Evolutionary conservation across 2,888 invertebrate species (phyloP).

Genomic region (Drosophila buzzatii): DNA sequence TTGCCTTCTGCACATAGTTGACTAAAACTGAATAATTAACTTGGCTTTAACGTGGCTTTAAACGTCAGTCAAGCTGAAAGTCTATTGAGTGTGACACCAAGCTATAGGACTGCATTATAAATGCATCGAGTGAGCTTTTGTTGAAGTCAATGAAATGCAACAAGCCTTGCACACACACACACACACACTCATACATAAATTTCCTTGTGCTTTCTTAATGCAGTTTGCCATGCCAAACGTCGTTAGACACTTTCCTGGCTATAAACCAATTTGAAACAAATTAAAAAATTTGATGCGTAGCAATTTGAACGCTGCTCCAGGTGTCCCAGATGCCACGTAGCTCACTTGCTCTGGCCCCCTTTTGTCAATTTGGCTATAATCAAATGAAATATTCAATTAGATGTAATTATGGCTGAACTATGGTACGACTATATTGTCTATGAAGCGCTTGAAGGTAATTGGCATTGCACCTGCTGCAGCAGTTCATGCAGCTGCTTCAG

Average conservation of each 20-base stretch:
- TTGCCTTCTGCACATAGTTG: no score
- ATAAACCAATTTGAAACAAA: conserved; percentile 76
- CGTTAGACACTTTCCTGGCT: conserved; percentile 9
- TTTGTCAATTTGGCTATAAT: conserved; percentile 34
- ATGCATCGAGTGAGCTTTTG: background rate
- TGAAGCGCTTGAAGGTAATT: conserved; percentile 30
- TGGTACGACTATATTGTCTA: background rate
- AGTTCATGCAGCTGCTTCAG: background rate
- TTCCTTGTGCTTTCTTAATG: conserved; percentile 1
- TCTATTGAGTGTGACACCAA: background rate
- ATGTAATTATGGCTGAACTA: conserved; percentile 27
- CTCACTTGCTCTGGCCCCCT: background rate
- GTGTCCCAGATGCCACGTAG: background rate
- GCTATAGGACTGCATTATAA: background rate
- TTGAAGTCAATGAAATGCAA: background rate
- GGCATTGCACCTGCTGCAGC: conserved; percentile 24
- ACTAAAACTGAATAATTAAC: no score
- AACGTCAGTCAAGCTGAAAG: background rate
- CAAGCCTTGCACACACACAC: background rate
- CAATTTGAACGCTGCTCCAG: conserved; percentile 23
- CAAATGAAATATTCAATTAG: conserved; percentile 24
- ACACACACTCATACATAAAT: background rate
- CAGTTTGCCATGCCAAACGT: background rate
- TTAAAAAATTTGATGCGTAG: conserved; percentile 72
- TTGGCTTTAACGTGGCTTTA: no score